Evolutionary conservation across 2,888 invertebrate genomes (phyloP).

Genomic region (Stictocephala bisonia): DNA sequence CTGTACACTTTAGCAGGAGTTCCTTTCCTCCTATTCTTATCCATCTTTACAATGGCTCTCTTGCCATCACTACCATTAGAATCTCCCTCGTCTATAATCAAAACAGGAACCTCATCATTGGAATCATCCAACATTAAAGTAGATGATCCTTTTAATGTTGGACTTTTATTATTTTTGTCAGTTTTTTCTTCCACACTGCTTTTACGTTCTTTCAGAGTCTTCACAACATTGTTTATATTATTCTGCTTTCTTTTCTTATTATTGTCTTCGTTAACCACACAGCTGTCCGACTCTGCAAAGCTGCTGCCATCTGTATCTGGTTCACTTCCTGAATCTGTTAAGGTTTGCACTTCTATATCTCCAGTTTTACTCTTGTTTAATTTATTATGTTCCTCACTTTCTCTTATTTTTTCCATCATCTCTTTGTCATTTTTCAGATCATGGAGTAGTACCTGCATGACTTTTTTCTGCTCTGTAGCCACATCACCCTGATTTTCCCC

Average conservation of each 20-base stretch:
- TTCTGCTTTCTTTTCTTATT: conserved; percentile 28
- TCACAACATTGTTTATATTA: conserved; percentile 40
- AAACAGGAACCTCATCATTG: background rate
- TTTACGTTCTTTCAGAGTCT: conserved; percentile 9
- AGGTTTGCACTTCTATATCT: background rate
- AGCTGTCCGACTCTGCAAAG: conserved; percentile 3
- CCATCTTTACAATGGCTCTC: background rate
- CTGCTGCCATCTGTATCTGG: conserved; percentile 3
- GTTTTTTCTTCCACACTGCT: conserved; percentile 15
- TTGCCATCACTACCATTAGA: conserved; percentile 1
- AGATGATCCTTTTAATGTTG: background rate
- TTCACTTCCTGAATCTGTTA: conserved; percentile 21
- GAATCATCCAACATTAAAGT: conserved; percentile 19
- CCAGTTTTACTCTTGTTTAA: background rate
- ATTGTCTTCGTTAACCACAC: background rate
- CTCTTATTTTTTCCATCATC: background rate
- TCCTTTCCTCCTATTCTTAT: conserved; percentile 40
- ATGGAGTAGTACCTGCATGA: background rate
- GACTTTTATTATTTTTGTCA: background rate
- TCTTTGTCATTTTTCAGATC: conserved; percentile 16
- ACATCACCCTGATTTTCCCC: background rate
- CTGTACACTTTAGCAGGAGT: conserved; percentile 43
- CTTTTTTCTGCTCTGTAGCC: background rate
- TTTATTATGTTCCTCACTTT: background rate
- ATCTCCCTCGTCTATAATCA: conserved; percentile 34